These are phyloP conservation scores for Aporophyla lueneburgensis DNA, from an alignment of 2,888 invertebrate genomes.

Conservation along the genomic window DNA sequence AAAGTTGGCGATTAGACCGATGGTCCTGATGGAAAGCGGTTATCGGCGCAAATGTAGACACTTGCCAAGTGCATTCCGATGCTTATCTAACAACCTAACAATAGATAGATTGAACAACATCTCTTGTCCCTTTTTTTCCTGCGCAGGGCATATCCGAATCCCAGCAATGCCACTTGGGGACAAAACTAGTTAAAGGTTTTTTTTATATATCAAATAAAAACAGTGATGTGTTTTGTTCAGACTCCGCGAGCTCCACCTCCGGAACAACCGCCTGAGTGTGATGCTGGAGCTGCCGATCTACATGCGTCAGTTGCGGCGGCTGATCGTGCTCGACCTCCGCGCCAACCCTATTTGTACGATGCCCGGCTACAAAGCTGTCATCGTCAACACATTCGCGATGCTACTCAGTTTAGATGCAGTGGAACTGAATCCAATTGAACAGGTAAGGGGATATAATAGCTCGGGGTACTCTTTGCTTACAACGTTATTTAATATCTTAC, in stretches of 20 bases:
- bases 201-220: background rate
- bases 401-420: constrained; percentile 80
- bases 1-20: background rate
- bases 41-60: too few species aligned
- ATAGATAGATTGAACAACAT: too few species aligned
- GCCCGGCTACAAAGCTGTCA: constrained; percentile 82
- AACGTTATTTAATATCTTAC: background rate
- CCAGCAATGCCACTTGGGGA: background rate
- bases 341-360: constrained; percentile 83
- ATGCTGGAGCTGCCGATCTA: constrained; percentile 85
- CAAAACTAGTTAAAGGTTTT: background rate
- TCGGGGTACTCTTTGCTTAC: too few species aligned
- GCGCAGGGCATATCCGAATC: background rate
- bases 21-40: background rate
- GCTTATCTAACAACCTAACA: background rate
- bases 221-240: constrained; percentile 64
- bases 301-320: constrained; percentile 80
- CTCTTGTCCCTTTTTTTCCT: background rate
- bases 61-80: background rate
- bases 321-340: constrained; percentile 81
- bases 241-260: constrained; percentile 80
- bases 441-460: constrained; percentile 68
- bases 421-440: constrained; percentile 80
- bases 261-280: constrained; percentile 81
- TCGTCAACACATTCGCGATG: constrained; percentile 81